Evolutionary conservation across 2,113 vertebrate genomes (phyloP), one percentile per base, ranked within the genome.

Genomic region (Panurus biarmicus): DNA sequence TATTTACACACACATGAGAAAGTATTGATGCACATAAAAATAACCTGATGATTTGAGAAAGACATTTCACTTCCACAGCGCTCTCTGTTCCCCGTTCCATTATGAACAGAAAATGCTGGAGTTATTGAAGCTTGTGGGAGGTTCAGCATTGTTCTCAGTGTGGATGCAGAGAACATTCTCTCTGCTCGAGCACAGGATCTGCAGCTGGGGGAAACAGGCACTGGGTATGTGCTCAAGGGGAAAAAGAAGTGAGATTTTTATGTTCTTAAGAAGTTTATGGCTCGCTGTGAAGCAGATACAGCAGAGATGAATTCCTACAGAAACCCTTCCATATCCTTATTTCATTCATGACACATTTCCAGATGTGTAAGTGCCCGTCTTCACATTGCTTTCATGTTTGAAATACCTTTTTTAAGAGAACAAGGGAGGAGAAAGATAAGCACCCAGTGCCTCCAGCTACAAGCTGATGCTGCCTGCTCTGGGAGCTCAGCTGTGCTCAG

Each of bases 21-120:
- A 86, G 92, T 75, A 87, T 12, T 60, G n/a, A 82, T 47, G 85
- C 75, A 53, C 65, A 58, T 67, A 93, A 93, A 96, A 87, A 95
- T 93, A 92, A 90, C 71, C 45, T 57, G 70, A 67, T 85, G 92
- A 57, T 85, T 85, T 75, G 92, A 87, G 70, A 81, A 73, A 75
- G 40, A 26, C 50, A 2, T 85, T 85, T 83, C 51, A 7, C 64
- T 94, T 90, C n/a, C 48, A 33, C 67, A 23, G 76, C 77, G 67
- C 58, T 70, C 84, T 69, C 62, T 5, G 0, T 19, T 82, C 62
- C 24, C 65, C 1, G 0, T n/a, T 77, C 84, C 66, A 6, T 72
- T 65, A 61, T 13, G 56, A 78, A 65, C 38, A 23, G 40, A 67
- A 84, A 51, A 21, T 1, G 40, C 45, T 65, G 62, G n/a, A 21